Evolutionary conservation across 2,113 vertebrate genomes (phyloP).

Genomic region (Cercocebus atys): DNA sequence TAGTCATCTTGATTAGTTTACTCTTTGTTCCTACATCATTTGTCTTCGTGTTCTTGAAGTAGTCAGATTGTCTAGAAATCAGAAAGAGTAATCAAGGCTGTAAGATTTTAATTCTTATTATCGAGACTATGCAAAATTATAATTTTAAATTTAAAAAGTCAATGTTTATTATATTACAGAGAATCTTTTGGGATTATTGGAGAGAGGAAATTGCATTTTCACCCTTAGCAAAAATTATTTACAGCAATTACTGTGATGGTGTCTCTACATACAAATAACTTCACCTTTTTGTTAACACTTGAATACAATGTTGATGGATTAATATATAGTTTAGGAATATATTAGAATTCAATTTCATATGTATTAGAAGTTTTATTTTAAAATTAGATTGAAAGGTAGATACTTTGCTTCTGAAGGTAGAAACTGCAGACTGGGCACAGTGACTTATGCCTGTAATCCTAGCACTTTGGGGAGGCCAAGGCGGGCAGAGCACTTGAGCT

Average conservation of each 20-base stretch:
- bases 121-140: not conserved
- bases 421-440: not conserved
- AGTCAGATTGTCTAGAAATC: not conserved
- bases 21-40: not conserved
- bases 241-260: not conserved
- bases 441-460: too few species aligned
- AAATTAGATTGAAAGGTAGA: not conserved
- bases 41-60: conserved; percentile 34
- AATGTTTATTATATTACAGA: not conserved
- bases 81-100: not conserved
- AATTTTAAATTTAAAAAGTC: not conserved
- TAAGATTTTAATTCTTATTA: not conserved
- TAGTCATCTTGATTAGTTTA: not conserved
- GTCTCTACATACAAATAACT: not conserved
- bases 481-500: too few species aligned
- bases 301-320: not conserved
- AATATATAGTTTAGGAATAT: not conserved
- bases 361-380: not conserved
- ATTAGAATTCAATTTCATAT: not conserved
- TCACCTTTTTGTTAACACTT: not conserved
- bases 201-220: not conserved
- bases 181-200: not conserved
- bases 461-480: too few species aligned
- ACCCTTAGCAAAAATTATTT: not conserved
- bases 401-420: not conserved